Evolutionary conservation across 2,888 invertebrate genomes (phyloP), one percentile per base, ranked within the genome.

Genomic region (Xestia ashworthii): DNA sequence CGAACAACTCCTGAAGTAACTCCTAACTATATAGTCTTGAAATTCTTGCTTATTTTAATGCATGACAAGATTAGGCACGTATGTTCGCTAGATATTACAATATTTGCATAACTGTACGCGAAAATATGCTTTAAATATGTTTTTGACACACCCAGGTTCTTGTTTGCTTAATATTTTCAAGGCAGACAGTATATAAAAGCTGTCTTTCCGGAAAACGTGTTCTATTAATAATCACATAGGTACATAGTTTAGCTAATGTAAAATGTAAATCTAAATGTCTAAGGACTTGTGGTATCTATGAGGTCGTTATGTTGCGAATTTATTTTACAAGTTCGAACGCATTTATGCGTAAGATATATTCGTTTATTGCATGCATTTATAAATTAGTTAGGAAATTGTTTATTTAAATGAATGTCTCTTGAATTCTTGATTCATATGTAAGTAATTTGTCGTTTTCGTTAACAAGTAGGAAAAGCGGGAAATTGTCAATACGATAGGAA

Each of bases 11-110:
- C 22, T 64, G 65, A 14, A 16, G 14, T 9, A 50, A 32, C 14
- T 38, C 14, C 32, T 38, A 53, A 9, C n/a, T 38, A 25, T 41
- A 25, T 55, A 32, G 1, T 78, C 53, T 79, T 65, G 64, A 64
- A 82, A 74, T 74, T 1, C 41, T 79, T 71, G 19, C 44, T 46
- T 44, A 25, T 5, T 62, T n/a, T 58, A 50, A 5, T 58, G n/a
- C 38, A 58, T 12, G 44, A 60, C 25, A n/a, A 82, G 79, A 82
- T 82, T 64, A 68, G 68, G 71, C 82, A 82, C 82, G 78, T 78
- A 44, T 38, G 14, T n/a, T n/a, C 22, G 32, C 16, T 78, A 50
- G 5, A 41, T 3, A 67, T 68, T 50, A 53, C 44, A 62, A 50
- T 73, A 72, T 81, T 81, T 72, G 41, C 25, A 48, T 81, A 77